Evolutionary conservation across 2,113 vertebrate genomes (phyloP), one percentile per base, ranked within the genome.

Genomic region (Oryctolagus cuniculus): DNA sequence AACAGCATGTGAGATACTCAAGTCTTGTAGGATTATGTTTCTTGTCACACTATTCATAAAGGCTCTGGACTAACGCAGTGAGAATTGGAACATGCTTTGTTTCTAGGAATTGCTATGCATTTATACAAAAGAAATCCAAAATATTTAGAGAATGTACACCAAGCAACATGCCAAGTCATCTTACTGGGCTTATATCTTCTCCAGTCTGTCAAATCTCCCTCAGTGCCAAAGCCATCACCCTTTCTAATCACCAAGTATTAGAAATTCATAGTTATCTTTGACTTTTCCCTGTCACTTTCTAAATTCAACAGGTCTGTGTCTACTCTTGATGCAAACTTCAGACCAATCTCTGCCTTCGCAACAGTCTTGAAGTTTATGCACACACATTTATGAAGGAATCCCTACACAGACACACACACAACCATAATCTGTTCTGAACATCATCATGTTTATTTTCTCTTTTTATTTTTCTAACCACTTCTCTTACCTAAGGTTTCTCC

Each of bases 1-100:
- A 96, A 91, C 17, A 80, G 80, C 66, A 53, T 2, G 25, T 96
- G 73, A 93, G 73, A 94, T 77, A 91, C 93, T 92, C 91, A 77
- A 82, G 67, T 88, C 49, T 6, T 73, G 1, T 5, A 67, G 21
- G 17, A 75, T 83, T 89, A 22, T 91, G 31, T 29, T 73, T 91
- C 79, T 77, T 44, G 31, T 78, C 58, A 78, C 3, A 51, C 3
- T 90, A n/a, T 72, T 82, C 85, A 61, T 82, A 88, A 93, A 92
- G 34, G 38, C 27, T 82, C 29, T 73, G 8, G 6, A 87, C 51
- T 79, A 89, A 73, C 55, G 55, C 38, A 82, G 25, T 10, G 22
- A 70, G n/a, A 90, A 77, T 0, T 19, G 19, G 73, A 87, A 84
- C 34, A 75, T 16, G 24, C 55, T 21, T 78, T 77, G 1, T 4